phyloP scores from a whole-genome alignment of 1,140 invertebrate species.

The Neuroterus valhalla region DNA sequence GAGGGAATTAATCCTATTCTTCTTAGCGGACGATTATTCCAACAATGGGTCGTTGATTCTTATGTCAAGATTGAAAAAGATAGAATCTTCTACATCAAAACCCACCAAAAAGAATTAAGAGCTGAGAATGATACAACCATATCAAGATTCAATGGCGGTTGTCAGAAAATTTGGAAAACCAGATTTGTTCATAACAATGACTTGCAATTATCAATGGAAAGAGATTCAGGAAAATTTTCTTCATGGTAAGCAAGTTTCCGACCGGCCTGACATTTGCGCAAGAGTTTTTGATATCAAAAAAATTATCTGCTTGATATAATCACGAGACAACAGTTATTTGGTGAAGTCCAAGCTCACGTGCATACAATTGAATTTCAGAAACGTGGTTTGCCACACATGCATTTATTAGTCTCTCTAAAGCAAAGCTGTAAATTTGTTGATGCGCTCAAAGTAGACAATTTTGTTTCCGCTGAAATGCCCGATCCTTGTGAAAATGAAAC shows the following conservation, averaged over 20 bases:
- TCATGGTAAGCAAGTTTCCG: constrained; percentile 56
- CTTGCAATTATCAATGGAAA: constrained; percentile 36
- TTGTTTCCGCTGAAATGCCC: no score
- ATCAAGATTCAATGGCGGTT: no score
- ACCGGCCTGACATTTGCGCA: no score
- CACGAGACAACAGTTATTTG: constrained; percentile 15
- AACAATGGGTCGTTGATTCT: constrained; percentile 23
- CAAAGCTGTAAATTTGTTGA: constrained; percentile 30
- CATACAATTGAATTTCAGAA: constrained; percentile 27
- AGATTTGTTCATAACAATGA: no score
- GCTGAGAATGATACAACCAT: constrained; percentile 32
- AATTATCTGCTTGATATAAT: constrained; percentile 15
- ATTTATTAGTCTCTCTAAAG: no score
- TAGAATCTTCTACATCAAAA: constrained; percentile 26
- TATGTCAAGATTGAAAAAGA: constrained; percentile 32
- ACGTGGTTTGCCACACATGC: no score
- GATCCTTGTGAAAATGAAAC: not conserved
- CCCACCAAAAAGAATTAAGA: constrained; percentile 31
- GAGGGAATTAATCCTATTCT: not conserved
- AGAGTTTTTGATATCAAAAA: no score
- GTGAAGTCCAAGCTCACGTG: constrained; percentile 29
- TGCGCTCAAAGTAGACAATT: constrained; percentile 30
- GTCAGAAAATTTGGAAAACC: no score
- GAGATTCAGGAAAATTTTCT: constrained; percentile 59
- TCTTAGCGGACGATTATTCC: constrained; percentile 6